These are phyloP conservation scores for Stenodema calcarata DNA, from an alignment of 2,888 invertebrate species.

Conservation along the genomic window DNA sequence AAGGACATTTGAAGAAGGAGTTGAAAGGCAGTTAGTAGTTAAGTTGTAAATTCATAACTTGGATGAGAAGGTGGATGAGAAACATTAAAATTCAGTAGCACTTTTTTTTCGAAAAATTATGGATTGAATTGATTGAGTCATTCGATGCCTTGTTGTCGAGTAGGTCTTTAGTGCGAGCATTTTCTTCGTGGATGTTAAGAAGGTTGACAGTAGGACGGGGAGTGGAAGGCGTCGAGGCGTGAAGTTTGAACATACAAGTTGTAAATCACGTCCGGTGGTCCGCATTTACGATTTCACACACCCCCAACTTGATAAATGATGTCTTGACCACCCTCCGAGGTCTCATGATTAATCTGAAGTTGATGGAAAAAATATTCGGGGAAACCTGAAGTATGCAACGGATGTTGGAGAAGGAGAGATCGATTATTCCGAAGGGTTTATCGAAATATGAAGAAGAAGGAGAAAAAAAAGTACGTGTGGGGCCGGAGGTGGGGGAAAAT, in stretches of 20 bases:
- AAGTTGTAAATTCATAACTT: too few relatives aligned
- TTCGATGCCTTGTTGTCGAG: too few relatives aligned
- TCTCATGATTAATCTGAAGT: constrained; percentile 17
- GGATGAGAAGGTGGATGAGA: too few relatives aligned
- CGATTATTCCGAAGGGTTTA: constrained; percentile 25
- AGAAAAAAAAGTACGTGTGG: not conserved
- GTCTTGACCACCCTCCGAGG: not conserved
- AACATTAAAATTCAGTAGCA: too few relatives aligned
- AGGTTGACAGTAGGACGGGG: too few relatives aligned
- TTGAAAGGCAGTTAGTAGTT: too few relatives aligned
- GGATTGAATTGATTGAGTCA: too few relatives aligned
- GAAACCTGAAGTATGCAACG: constrained; percentile 22
- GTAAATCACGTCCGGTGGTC: not conserved
- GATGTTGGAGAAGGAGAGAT: not conserved
- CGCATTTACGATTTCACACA: not conserved
- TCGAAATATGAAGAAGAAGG: not conserved
- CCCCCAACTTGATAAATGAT: not conserved
- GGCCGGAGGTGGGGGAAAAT: not conserved
- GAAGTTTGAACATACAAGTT: not conserved
- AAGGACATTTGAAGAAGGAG: too few relatives aligned
- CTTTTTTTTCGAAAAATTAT: too few relatives aligned
- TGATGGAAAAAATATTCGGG: constrained; percentile 34
- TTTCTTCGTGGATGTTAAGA: too few relatives aligned
- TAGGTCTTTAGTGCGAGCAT: too few relatives aligned
- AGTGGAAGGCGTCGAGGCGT: not conserved